phyloP scores from a whole-genome alignment of 2,113 vertebrate species.

The Solea solea region DNA sequence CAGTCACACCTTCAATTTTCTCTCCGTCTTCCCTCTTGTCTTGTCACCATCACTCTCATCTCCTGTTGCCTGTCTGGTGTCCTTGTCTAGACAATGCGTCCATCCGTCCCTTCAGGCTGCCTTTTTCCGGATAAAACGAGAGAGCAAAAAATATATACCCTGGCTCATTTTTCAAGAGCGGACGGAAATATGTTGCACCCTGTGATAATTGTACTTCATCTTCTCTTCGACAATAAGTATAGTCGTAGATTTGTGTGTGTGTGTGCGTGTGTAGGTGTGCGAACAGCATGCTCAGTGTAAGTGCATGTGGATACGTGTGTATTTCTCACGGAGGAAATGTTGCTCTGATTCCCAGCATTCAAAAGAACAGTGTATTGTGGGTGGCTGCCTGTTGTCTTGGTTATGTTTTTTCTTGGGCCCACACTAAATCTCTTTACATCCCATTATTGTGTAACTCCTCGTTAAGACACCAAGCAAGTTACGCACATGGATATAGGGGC shows the following conservation, averaged over 20 bases:
- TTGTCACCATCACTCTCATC: slow-evolving; percentile 60
- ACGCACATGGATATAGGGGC: slow-evolving; percentile 16
- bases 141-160: slow-evolving; percentile 31
- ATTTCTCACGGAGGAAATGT: slow-evolving; percentile 40
- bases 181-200: slow-evolving; percentile 47
- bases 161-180: slow-evolving; percentile 55
- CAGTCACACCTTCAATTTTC: slow-evolving; percentile 69
- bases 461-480: slow-evolving; percentile 42
- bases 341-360: slow-evolving; percentile 58
- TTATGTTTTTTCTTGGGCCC: slow-evolving; percentile 29
- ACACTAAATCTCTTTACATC: slow-evolving; percentile 43
- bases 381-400: slow-evolving; percentile 52
- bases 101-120: slow-evolving; percentile 63
- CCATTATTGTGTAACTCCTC: slow-evolving; percentile 46
- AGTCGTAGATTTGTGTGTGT: slow-evolving; percentile 15
- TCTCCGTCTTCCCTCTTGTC: slow-evolving; percentile 37
- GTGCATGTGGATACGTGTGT: slow-evolving; percentile 39
- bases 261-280: neutral
- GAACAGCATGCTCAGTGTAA: neutral
- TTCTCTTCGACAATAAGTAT: slow-evolving; percentile 34
- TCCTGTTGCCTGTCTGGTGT: slow-evolving; percentile 55
- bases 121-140: slow-evolving; percentile 46
- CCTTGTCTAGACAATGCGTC: slow-evolving; percentile 67
- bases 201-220: slow-evolving; percentile 52
- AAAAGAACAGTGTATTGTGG: slow-evolving; percentile 58